A percentile compares a stretch with the other conserved stretches of the same genome.
Evolutionary conservation across 1,140 invertebrate species (phyloP).

Genomic region (Panulirus ornatus): DNA sequence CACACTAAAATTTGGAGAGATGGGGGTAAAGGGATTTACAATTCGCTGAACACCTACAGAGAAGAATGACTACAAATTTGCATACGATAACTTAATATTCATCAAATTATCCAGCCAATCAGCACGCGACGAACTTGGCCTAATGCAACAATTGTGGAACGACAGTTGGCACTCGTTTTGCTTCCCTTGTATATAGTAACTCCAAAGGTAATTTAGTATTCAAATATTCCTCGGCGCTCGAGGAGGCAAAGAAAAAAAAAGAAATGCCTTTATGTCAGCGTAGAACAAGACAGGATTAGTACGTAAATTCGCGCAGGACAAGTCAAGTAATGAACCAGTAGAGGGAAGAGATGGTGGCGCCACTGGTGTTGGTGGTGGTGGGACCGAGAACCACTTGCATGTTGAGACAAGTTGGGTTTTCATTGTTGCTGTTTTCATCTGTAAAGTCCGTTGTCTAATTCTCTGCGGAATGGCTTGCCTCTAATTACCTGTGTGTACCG

Average conservation of each 20-base stretch:
- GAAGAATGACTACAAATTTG: constrained; percentile 17
- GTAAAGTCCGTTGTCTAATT: too few relatives aligned
- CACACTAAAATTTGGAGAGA: not conserved
- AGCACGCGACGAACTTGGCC: not conserved
- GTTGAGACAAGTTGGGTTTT: too few relatives aligned
- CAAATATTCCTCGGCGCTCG: not conserved
- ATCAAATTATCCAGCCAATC: not conserved
- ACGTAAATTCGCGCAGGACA: constrained; percentile 15
- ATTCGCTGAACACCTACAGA: not conserved
- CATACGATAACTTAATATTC: constrained; percentile 12
- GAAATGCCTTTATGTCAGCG: constrained; percentile 2
- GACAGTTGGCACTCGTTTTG: not conserved
- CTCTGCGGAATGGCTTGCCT: too few relatives aligned
- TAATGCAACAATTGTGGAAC: not conserved
- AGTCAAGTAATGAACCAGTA: not conserved
- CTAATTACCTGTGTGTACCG: too few relatives aligned
- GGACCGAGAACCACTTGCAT: not conserved
- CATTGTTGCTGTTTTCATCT: too few relatives aligned
- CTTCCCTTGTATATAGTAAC: not conserved
- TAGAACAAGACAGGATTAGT: constrained; percentile 10
- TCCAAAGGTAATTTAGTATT: constrained; percentile 16
- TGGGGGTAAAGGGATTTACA: not conserved
- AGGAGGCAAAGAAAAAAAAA: too few relatives aligned
- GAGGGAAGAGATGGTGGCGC: not conserved
- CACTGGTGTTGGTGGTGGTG: not conserved